Evolutionary conservation across 2,888 invertebrate species (phyloP).

Genomic region (Mythimna loreyi): DNA sequence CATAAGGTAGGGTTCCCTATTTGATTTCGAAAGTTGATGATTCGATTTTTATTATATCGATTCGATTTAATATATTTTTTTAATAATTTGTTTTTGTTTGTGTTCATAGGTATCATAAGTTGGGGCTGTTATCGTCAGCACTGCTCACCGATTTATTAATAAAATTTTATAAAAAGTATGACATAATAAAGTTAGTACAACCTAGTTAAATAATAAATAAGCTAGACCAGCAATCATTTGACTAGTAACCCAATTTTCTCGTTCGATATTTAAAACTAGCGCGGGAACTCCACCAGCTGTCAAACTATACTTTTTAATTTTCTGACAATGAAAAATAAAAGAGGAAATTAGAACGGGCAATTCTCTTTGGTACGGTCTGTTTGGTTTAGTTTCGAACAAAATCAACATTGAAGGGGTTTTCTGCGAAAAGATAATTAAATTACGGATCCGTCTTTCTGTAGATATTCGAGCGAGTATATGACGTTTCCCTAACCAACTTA

Average conservation of each 20-base stretch:
- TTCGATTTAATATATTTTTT: too few species aligned
- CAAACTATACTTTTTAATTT: conserved; percentile 35
- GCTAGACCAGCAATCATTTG: conserved; percentile 15
- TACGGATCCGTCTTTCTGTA: conserved; percentile 27
- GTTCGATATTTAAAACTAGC: conserved; percentile 46
- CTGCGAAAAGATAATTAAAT: conserved; percentile 38
- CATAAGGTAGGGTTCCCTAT: too few species aligned
- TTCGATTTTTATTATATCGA: too few species aligned
- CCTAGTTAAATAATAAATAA: conserved; percentile 29
- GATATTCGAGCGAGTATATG: conserved; percentile 18
- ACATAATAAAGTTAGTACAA: background rate
- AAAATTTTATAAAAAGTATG: too few species aligned
- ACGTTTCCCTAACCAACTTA: conserved; percentile 37
- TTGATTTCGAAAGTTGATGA: too few species aligned
- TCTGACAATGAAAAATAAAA: background rate
- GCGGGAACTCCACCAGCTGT: conserved; percentile 47
- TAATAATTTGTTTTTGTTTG: too few species aligned
- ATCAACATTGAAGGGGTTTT: conserved; percentile 39
- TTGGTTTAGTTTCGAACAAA: conserved; percentile 26
- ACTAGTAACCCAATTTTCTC: conserved; percentile 28
- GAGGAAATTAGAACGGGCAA: background rate
- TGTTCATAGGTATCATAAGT: too few species aligned
- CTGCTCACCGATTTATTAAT: too few species aligned
- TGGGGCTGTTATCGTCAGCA: too few species aligned
- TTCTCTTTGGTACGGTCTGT: conserved; percentile 14